Percentiles rank a stretch among this genome's conserved stretches.
These are phyloP conservation scores for Macrophya annulata DNA, from an alignment of 2,888 invertebrate genomes.

Conservation along the genomic window DNA sequence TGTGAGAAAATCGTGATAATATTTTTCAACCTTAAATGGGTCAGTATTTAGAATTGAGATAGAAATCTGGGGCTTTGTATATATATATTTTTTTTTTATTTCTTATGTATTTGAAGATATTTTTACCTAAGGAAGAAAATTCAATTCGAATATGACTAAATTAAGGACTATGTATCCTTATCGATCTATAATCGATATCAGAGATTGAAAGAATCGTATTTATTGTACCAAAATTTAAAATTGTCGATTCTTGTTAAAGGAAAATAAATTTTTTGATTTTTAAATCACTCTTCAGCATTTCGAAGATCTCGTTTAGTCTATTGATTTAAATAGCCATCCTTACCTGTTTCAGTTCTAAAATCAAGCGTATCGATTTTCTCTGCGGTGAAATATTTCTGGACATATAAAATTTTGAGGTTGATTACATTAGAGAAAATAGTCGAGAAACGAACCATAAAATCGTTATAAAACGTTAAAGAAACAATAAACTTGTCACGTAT, in stretches of 20 bases:
- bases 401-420: slow-evolving; percentile 17
- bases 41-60: not conserved
- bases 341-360: not conserved
- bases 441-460: not conserved
- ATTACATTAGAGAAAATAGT: not conserved
- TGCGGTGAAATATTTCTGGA: slow-evolving; percentile 35
- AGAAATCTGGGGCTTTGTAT: not conserved
- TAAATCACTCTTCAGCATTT: no score
- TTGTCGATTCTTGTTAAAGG: no score
- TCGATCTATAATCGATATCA: no score
- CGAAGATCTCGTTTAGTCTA: not conserved
- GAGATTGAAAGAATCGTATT: no score
- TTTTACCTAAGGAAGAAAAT: no score
- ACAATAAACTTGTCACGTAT: not conserved
- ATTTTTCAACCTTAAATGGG: not conserved
- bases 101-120: no score
- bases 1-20: slow-evolving; percentile 1
- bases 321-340: not conserved
- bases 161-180: no score
- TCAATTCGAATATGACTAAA: no score
- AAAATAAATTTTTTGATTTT: no score
- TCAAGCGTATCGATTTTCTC: not conserved
- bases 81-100: not conserved
- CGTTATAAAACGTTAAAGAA: slow-evolving; percentile 19
- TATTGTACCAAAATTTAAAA: no score